Evolutionary conservation across 2,113 vertebrate species (phyloP), one percentile per base, ranked within the genome.

Genomic region (Saguinus imperator): DNA sequence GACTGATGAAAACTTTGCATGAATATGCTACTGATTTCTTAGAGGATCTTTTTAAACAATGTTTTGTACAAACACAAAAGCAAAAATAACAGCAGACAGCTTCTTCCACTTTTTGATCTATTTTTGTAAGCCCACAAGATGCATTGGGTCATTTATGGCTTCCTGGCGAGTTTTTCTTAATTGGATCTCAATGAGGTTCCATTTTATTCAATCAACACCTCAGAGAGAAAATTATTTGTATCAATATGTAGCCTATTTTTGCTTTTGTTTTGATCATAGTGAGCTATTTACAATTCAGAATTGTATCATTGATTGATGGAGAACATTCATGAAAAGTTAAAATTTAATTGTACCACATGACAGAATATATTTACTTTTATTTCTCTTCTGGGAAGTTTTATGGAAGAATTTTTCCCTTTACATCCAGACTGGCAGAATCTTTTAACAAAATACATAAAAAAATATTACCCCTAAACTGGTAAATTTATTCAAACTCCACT

Each of bases 161-260:
- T 97, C 96, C 89, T 89, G 84, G 80, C 81, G 97, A 91, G 90
- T 29, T 89, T 92, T 94, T 93, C 94, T 95, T 98, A 98, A 81
- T 0, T 5, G 95, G 89, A 96, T 98, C 94, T 96, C 96, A 97
- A 97, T 64, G 70, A 96, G 57, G 84, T 87, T 96, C 86, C 97
- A 93, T 98, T 97, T 97, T 97, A 75, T 97, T 98, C 84, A 97
- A 93, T 96, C 16, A 98, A 92, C 96, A 96, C 95, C 98, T 98
- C 96, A 94, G 96, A 95, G 96, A 96, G 95, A 97, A 97, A 96
- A 97, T 97, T 77, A 97, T 97, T 95, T 98, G 83, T 96, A 93
- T 97, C 96, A 94, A 86, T 87, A 96, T 97, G 84, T 93, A 85
- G 70, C 80, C 76, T 91, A 61, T 95, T 98, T 98, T 97, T 98